These are phyloP conservation scores for Dendroctonus valens DNA, from an alignment of 1,140 invertebrate genomes.

Conservation along the genomic window DNA sequence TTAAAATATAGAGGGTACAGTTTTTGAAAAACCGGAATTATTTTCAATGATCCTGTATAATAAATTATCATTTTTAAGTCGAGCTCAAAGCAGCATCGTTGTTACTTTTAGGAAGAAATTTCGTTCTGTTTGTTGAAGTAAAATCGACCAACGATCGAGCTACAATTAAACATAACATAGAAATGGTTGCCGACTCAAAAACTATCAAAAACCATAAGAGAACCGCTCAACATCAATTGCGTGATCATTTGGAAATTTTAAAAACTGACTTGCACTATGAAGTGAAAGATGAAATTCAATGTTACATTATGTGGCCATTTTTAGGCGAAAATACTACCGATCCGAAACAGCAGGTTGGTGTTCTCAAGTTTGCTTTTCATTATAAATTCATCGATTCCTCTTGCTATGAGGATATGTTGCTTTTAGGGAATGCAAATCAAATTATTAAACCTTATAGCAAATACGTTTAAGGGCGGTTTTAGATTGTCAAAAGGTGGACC, in stretches of 20 bases:
- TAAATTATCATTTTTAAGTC: too few relatives aligned
- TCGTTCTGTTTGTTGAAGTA: conserved; percentile 45
- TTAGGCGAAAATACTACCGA: conserved; percentile 41
- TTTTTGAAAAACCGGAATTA: not conserved
- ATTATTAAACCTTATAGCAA: not conserved
- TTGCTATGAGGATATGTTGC: too few relatives aligned
- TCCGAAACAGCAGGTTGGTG: conserved; percentile 38
- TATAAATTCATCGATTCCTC: too few relatives aligned
- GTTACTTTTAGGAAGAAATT: conserved; percentile 39
- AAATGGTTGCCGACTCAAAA: conserved; percentile 42
- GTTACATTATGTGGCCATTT: conserved; percentile 49
- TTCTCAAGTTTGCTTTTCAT: too few relatives aligned
- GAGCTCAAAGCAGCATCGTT: too few relatives aligned
- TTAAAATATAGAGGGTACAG: not conserved
- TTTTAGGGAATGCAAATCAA: too few relatives aligned
- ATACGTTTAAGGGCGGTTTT: conserved; percentile 17
- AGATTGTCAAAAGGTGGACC: conserved; percentile 41
- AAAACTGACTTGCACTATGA: conserved; percentile 25
- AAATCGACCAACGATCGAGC: conserved; percentile 47
- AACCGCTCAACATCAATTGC: conserved; percentile 48
- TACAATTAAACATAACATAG: conserved; percentile 32
- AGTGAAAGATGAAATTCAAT: conserved; percentile 31
- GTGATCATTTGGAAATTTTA: conserved; percentile 48
- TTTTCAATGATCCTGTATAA: too few relatives aligned
- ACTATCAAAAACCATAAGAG: conserved; percentile 50